Conservation (phyloP, 30 jellyfish, hydroid and myxozoan genomes). For the Rhopilema esculentum region DNA sequence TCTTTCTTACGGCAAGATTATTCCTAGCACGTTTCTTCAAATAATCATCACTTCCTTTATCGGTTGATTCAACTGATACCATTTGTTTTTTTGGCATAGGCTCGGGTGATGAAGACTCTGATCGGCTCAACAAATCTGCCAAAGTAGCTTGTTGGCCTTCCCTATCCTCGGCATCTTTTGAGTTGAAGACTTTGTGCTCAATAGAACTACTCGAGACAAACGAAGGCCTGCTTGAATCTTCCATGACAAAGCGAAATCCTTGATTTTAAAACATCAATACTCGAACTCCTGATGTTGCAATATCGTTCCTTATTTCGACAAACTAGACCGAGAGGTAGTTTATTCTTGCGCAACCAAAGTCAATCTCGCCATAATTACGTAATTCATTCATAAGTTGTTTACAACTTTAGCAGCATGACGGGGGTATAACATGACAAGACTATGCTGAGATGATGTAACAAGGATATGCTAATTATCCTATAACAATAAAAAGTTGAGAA, state of each 20-base stretch:
- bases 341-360: slow-evolving; percentile 73
- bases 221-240: not conserved
- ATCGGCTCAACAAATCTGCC: not conserved
- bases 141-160: slow-evolving; percentile 2
- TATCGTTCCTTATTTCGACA: not conserved
- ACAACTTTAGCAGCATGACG: slow-evolving; percentile 11
- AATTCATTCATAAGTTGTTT: slow-evolving; percentile 75
- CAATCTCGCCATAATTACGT: slow-evolving; percentile 47
- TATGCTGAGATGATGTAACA: not conserved
- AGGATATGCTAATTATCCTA: not conserved
- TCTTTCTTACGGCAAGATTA: slow-evolving; percentile 91
- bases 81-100: slow-evolving; percentile 16
- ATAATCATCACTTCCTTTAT: slow-evolving; percentile 79
- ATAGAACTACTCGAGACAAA: slow-evolving; percentile 5
- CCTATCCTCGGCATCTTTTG: not conserved
- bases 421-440: slow-evolving; percentile 1
- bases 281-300: slow-evolving; percentile 59
- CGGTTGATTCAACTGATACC: not conserved
- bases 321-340: slow-evolving; percentile 29
- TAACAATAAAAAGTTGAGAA: not conserved
- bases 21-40: slow-evolving; percentile 85
- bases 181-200: slow-evolving; percentile 19
- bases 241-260: not conserved
- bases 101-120: slow-evolving; percentile 6
- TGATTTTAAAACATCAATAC: not conserved